Base-by-base conservation (phyloP, 1,140 invertebrate species). In the Propsilocerus akamusi region DNA sequence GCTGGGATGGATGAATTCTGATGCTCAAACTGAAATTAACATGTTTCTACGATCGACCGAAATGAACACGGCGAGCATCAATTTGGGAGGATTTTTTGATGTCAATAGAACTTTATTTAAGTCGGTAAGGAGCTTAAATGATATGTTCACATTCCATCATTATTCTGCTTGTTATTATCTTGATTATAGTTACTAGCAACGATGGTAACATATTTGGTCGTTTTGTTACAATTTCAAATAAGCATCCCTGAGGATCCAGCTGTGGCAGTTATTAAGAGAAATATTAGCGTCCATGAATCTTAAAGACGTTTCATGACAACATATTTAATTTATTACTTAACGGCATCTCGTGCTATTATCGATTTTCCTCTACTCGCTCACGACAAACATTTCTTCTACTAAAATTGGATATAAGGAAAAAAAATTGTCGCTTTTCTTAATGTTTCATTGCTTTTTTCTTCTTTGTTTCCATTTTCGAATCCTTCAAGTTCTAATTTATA, bases 141-240 rank as follows among this genome's bases (percentile, higher is more conserved):
- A 5, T 25, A 25, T 48, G 17, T 46, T 46, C 14, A 22, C 4
- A 46, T 49, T 26, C 17, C 22, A 20, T 23, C 12, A 12, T 14
- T 41, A n/a, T 41, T 30, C n/a, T 30, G 7, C n/a, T 30, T n/a
- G 20, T 8, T 8, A n/a, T 41, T 14, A 17, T 41, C 10, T 14
- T 46, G 58, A 55, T 65, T 64, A 49, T 61, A 78, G 68, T 62
- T 80, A 25, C 57, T 79, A 37, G 75, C 76, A 7, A 79, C 77
- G 25, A 80, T 80, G 77, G 77, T 79, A 11, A 80, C 77, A 0
- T 80, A 80, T 60, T 58, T 80, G 32, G 77, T 80, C 5, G 77
- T 80, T 3, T 55, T 80, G 32, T 61, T 80, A 25, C 77, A 80
- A 58, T 80, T 80, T 61, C 77, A 80, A 66, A 80, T 80, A 32